Conservation (phyloP, 2,888 invertebrate genomes). For the Smittia sp. region DNA sequence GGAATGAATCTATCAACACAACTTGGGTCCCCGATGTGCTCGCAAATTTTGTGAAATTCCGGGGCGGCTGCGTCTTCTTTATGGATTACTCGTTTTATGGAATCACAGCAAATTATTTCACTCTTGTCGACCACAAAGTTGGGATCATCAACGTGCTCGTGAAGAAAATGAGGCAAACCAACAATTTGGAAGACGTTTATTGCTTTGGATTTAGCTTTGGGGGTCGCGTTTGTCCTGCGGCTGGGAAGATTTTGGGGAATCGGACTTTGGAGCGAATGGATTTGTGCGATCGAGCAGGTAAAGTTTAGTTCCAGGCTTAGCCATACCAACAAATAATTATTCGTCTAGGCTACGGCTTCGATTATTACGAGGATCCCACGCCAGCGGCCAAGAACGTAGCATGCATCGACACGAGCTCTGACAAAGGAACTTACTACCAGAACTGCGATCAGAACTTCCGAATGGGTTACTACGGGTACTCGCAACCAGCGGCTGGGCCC, state of each 20-base stretch:
- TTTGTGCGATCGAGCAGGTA: constrained; percentile 2
- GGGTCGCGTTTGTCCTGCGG: constrained; percentile 44
- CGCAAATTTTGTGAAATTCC: constrained; percentile 43
- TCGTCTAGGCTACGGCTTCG: neutral
- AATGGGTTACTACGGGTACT: constrained; percentile 25
- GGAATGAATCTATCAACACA: constrained; percentile 1
- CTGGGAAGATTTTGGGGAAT: constrained; percentile 42
- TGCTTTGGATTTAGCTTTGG: constrained; percentile 46
- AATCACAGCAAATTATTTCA: constrained; percentile 44
- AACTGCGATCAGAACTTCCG: constrained; percentile 44
- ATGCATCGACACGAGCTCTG: constrained; percentile 24
- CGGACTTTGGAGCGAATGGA: constrained; percentile 48
- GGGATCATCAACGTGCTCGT: constrained; percentile 43
- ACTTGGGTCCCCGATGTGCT: constrained; percentile 4
- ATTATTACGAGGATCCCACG: neutral
- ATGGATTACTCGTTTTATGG: constrained; percentile 45
- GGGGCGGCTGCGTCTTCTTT: constrained; percentile 45
- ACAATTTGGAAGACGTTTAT: constrained; percentile 16
- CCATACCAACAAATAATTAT: too few species aligned
- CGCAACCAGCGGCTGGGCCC: neutral
- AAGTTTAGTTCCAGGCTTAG: too few species aligned
- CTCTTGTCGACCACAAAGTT: constrained; percentile 43
- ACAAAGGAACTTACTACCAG: neutral
- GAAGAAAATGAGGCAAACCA: constrained; percentile 44
- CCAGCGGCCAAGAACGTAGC: neutral